Base-by-base conservation (phyloP, 2,888 invertebrate species). In the Alloscopus bannaensis region DNA sequence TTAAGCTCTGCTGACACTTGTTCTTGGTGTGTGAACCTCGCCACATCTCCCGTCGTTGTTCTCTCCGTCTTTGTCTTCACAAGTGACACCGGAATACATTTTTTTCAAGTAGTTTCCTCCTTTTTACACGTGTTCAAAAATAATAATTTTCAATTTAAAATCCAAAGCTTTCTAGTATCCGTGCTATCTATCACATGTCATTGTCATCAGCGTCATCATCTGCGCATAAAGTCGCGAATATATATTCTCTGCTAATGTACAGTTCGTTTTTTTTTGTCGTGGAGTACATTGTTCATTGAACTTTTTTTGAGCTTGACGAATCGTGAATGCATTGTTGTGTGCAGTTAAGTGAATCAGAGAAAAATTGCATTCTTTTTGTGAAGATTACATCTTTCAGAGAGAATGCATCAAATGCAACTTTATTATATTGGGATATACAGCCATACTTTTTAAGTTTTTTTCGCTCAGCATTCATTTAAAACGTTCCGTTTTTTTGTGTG, bases 1-100 rank as follows among this genome's bases (percentile, higher is more conserved):
- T 77, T 70, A 77, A 77, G 77, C 77, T 77, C 77, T 28, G 45
- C 77, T 77, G 77, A 77, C 77, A 77, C 62, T 77, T 77, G 77
- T 77, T 77, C 77, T 69, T 77, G 77, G 77, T 77, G 77, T 77
- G 77, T 77, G 77, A 77, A 77, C 69, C 77, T 77, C 69, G 77
- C 77, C 69, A 77, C 77, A 77, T 59, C 76, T 68, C 60, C 47
- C 75, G 26, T 62, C 55, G 60, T 62, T 62, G 36, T 40, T 18
- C 4, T 28, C 31, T 36, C 18, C 20, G 20, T 31, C 57, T 42
- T 11, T 59, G 59, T 70, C 68, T 68, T 55, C 20, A 50, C 11
- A 50, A 28, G 62, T 40, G 62, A 62, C 36, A 62, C 18, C 18
- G n/a, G 22, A 57, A 3, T 31, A 31, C 18, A 31, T 59, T 59